Evolutionary conservation across 1,140 invertebrate species (phyloP), one percentile per base, ranked within the genome.

Genomic region (Ips nitidus): DNA sequence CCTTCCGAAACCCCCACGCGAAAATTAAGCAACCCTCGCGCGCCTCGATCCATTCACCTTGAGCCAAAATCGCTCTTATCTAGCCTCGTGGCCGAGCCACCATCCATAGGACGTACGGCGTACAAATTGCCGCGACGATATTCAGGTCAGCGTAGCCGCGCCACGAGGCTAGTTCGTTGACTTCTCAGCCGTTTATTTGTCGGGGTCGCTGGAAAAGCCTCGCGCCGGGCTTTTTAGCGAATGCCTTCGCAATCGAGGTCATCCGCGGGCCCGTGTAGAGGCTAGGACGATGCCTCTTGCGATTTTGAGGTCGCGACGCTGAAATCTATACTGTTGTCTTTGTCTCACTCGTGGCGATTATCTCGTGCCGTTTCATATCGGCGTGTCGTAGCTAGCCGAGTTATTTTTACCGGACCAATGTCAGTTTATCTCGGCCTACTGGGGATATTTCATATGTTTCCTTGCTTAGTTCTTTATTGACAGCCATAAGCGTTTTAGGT

Each of bases 151-250:
- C 36, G 39, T 37, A 47, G 5, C 45, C 75, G 71, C 59, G 6
- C 41, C 39, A 8, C 53, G 76, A 78, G 76, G 52, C 73, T 79
- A 78, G 78, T 75, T 74, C 77, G 74, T 78, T 79, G 78, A 75
- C 69, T 71, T 40, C 57, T 41, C 38, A 45, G 39, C 50, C n/a
- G 4, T 5, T 69, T 69, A 40, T 62, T 62, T 58, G 72, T 73
- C 71, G 72, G 73, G 73, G 71, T 75, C 75, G 69, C 59, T 41
- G 67, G 59, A 41, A 22, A 59, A 72, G 71, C 61, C 71, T 72
- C 66, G 59, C 53, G 39, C 52, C 43, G n/a, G 42, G 65, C 50
- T 40, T 40, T n/a, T 43, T 60, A 47, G 61, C 57, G 73, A 59
- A 56, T 67, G 66, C 59, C 60, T 65, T 52, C 39, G 45, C 60